Percentiles rank a stretch among this genome's conserved stretches.
Evolutionary conservation across 2,888 invertebrate species (phyloP).

Genomic region (Brachyptera putata): DNA sequence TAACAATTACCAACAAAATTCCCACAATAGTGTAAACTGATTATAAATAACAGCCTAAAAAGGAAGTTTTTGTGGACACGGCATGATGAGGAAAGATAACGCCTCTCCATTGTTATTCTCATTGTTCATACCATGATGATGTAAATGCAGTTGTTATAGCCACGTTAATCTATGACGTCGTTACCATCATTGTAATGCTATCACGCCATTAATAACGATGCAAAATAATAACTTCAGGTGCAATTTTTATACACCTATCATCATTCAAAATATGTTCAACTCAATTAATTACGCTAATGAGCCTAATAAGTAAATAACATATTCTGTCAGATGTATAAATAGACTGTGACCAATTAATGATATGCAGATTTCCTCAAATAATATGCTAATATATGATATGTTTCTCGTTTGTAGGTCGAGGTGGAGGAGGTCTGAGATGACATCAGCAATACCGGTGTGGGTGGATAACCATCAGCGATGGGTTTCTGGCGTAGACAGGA

Average conservation of each 20-base stretch:
- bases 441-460: constrained; percentile 63
- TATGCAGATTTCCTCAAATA: no score
- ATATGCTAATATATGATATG: constrained; percentile 4
- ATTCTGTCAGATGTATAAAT: no score
- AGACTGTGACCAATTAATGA: no score
- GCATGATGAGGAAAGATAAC: neutral
- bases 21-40: neutral
- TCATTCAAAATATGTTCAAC: no score
- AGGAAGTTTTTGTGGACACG: neutral
- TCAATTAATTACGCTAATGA: no score
- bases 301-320: no score
- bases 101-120: neutral
- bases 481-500: constrained; percentile 71
- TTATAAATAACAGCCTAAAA: neutral
- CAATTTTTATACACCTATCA: no score
- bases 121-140: neutral
- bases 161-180: no score
- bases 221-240: no score
- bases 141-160: neutral
- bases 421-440: constrained; percentile 16
- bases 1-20: neutral
- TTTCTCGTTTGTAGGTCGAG: neutral
- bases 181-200: no score
- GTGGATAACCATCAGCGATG: constrained; percentile 72
- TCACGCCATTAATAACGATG: no score